Evolutionary conservation across 2,888 invertebrate genomes (phyloP), one percentile per base, ranked within the genome.

Genomic region (Drosophila austrosaltans): DNA sequence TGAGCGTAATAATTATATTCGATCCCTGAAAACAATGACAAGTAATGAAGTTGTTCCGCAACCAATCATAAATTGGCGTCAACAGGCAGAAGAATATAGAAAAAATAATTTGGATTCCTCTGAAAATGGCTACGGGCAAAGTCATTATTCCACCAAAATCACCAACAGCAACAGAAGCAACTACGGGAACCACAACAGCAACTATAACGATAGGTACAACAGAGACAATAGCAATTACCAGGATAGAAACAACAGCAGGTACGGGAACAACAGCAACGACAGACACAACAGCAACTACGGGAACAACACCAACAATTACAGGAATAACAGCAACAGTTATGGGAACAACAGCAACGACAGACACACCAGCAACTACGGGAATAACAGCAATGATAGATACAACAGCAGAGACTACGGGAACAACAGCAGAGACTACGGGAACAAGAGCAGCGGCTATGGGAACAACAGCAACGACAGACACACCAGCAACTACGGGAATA

Each of bases 1-100:
- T 39, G 95, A 96, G 91, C 93, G 96, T 8, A 81, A 91, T 1
- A 93, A 93, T 72, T 96, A 95, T 85, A 61, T 80, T n/a, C 3
- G 42, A 2, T 75, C 81, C 0, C 63, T 91, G 62, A 58, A 4
- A 25, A 16, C 10, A 1, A 16, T 53, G 42, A 16, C 16, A 16
- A 16, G n/a, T 10, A 12, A 30, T 8, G 30, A 32, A 32, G 6
- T 44, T 5, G 5, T 16, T 2, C 25, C 12, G n/a, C 7, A 69
- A 28, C 10, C 20, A 3, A 53, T 40, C 12, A 12, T 40, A 32
- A 2, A 20, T 40, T 22, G 20, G 39, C 22, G 32, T 3, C 6
- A 30, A 5, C 16, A 10, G 36, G 22, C n/a, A 8, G 36, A 2
- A 4, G 36, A 36, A 36, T 36, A 3, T 36, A 8, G 4, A 36